Base-by-base conservation (phyloP, 1,140 invertebrate genomes). In the Oreohelix idahoensis region DNA sequence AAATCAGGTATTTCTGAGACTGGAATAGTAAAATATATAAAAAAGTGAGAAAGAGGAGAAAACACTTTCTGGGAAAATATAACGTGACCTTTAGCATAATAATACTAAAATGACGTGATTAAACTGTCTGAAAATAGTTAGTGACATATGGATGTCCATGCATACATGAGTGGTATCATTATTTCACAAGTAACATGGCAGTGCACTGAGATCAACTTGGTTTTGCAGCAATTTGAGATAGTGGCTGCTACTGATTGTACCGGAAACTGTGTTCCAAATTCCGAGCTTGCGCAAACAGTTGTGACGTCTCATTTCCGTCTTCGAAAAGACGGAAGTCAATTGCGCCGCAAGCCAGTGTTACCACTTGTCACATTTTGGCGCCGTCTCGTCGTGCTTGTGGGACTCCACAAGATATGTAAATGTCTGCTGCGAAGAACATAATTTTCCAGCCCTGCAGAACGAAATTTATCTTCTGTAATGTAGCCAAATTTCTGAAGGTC, bases 331-430 rank as follows among this genome's bases (percentile, higher is more conserved):
- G 29, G n/a, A 66, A 66, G 63, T 66, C 63, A 29, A 29, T 66
- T 29, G n/a, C 29, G 0, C 11, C 29, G 63, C 29, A 5, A 8
- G 63, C 1, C 29, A 66, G 29, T 66, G 8, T 32, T 66, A 66
- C n/a, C 63, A 29, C n/a, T 29, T 66, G 63, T 66, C 63, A 66
- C 29, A 66, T 32, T 66, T 32, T 66, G 63, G 63, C 63, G 63
- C 63, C 63, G 63, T 66, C 63, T 66, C n/a, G 63, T 66, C 63
- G n/a, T 32, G 11, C 8, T 8, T n/a, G 11, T 58, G 29, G 11
- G 20, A 66, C 8, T 11, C 63, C 29, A 35, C n/a, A 17, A 66
- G 63, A 17, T 66, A 5, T 66, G 63, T 66, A 66, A 66, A 66
- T 66, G 63, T 29, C 63, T 66, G 63, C 63, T 66, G 63, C 20